These are phyloP conservation scores for human (Homo sapiens) DNA, from an alignment of 2,113 vertebrate species.

Conservation along the genomic window DNA sequence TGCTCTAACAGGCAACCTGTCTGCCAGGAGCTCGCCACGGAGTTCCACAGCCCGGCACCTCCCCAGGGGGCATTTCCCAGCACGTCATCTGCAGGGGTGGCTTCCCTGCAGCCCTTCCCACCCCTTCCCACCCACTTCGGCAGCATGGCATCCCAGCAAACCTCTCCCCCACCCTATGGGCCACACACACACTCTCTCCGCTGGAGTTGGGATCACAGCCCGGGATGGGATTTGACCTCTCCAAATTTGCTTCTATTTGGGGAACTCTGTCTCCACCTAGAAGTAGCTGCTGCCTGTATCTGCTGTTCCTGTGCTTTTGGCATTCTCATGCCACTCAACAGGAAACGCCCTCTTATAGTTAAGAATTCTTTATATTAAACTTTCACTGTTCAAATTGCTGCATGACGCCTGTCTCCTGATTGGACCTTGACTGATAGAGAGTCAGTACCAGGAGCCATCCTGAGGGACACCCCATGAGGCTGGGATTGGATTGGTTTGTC, in stretches of 20 bases:
- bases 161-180: rapidly evolving
- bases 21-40: background rate
- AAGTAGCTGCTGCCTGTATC: background rate
- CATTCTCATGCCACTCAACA: background rate
- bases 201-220: background rate
- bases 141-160: background rate
- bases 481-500: background rate
- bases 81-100: background rate
- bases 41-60: background rate
- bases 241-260: background rate
- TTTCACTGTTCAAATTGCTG: background rate
- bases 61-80: background rate
- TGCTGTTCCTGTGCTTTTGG: background rate
- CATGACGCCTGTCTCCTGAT: too few species aligned
- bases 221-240: background rate
- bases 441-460: background rate
- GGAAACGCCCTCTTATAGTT: background rate
- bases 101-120: background rate
- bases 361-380: background rate
- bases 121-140: too few species aligned
- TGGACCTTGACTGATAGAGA: background rate
- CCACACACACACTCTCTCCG: background rate
- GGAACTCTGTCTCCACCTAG: background rate
- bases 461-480: rapidly evolving
- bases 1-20: background rate